Evolutionary conservation across 2,113 vertebrate genomes (phyloP), one percentile per base, ranked within the genome.

Genomic region (Pygoscelis adeliae): DNA sequence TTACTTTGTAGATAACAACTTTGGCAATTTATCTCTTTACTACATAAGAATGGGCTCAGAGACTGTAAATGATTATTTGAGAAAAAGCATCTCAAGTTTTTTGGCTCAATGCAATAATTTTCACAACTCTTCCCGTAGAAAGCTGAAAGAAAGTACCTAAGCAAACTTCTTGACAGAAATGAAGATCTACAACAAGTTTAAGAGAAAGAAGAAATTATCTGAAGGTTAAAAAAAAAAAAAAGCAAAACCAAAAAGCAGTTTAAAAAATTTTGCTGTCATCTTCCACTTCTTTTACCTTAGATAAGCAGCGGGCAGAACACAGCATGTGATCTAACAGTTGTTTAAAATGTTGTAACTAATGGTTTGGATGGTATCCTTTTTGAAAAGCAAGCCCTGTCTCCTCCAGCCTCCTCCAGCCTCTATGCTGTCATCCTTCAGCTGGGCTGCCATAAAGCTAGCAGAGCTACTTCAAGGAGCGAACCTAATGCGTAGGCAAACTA

Each of bases 1-100:
- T 74, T 90, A 74, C 72, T 93, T 81, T 90, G 85, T 90, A 74
- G 79, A 83, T 83, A n/a, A 46, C 22, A 90, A 83, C 50, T 69
- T 18, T 8, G 5, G 53, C 65, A 92, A n/a, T 93, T 90, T 90
- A 49, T 77, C 38, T 92, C 71, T 80, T 70, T 47, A 36, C 85
- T 70, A n/a, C n/a, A 29, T 42, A 83, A 73, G 67, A 94, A 92
- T 42, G 46, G 70, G n/a, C 42, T 86, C 72, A 71, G 67, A 58
- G 46, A 78, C 63, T 77, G 67, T 78, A 93, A 94, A 92, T 47
- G 36, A 83, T 69, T 87, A 56, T 56, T 86, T 74, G 59, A 93
- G 58, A 87, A 90, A 93, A 83, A 77, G n/a, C 32, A 29, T 55
- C 58, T 84, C 56, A 58, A 53, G 34, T 11, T 66, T 86, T 93